Base-by-base conservation (phyloP, 1,140 invertebrate species). In the Sarcophaga bullata region DNA sequence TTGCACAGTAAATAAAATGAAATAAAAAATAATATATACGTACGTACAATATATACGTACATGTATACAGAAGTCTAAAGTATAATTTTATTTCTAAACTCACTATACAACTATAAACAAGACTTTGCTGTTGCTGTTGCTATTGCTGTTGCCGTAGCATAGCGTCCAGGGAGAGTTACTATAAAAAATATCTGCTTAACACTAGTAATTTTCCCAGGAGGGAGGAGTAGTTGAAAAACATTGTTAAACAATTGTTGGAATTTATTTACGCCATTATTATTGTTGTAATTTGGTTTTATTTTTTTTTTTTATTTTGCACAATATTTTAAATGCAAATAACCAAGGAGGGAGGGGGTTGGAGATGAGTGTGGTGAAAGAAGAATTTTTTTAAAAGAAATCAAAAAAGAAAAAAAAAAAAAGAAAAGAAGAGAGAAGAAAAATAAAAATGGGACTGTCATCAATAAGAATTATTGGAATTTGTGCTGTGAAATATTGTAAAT, bases 391-490 rank as follows among this genome's bases (percentile, higher is more conserved):
- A 37, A 37, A 37, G 25, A 37, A 37, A 37, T 37, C 25, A 37
- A 58, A 58, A 58, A 13, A 58, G 9, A 58, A 13, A 13, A 37
- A 58, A 58, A 58, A 13, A 58, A 0, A 58, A 13, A 13, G 0
- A 58, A 13, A 58, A 58, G 11, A 58, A 13, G 3, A 0, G 13
- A 13, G 3, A 58, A 13, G 6, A 13, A 13, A 4, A 6, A 19
- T 19, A 68, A 68, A 68, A 17, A 68, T n/a, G 7, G n/a, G n/a
- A 9, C 19, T 68, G n/a, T 68, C 17, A 19, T 68, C 17, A 68
- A 68, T 68, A 25, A 25, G n/a, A 68, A 68, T 68, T 68, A 68
- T 68, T 8, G 62, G 62, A 68, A 8, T 68, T 68, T 68, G 19
- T 19, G 8, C 25, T 37, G 6, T 68, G 17, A 19, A 17, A 25